Percentiles rank a stretch among this genome's conserved stretches.
Evolutionary conservation across 2,113 vertebrate species (phyloP).

Genomic region (Mus pahari): DNA sequence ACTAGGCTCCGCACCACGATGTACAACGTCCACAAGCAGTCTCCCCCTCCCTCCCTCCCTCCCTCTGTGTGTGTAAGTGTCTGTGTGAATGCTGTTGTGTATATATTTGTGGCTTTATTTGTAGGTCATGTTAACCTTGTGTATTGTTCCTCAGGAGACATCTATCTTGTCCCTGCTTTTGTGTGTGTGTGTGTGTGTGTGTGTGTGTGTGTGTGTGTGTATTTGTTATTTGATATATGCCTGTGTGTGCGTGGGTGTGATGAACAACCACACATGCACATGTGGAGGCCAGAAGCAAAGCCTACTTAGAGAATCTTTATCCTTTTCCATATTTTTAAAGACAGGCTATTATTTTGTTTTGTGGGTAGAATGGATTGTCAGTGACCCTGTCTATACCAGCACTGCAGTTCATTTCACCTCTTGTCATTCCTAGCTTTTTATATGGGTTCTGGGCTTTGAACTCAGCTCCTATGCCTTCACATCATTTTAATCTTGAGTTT

Average conservation of each 20-base stretch:
- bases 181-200: not conserved
- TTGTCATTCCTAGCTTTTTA: not conserved
- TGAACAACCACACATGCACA: too few relatives aligned
- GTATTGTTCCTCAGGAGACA: not conserved
- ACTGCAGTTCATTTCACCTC: too few relatives aligned
- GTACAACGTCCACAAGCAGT: too few relatives aligned
- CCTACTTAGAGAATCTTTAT: not conserved
- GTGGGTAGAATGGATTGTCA: not conserved
- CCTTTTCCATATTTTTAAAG: not conserved
- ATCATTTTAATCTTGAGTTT: not conserved
- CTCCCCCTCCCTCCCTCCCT: too few relatives aligned
- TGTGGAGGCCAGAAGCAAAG: not conserved
- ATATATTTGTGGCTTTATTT: not conserved
- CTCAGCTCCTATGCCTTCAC: too few relatives aligned
- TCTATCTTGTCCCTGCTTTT: not conserved
- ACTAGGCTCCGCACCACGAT: too few relatives aligned
- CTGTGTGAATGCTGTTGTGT: not conserved
- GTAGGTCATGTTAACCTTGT: not conserved
- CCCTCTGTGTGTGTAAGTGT: not conserved
- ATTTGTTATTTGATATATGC: not conserved
- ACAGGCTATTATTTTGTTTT: not conserved
- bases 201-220: not conserved
- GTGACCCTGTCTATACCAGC: too few relatives aligned
- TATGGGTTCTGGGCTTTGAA: not conserved
- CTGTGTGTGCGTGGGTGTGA: not conserved